phyloP scores from a whole-genome alignment of 2,113 vertebrate species.

The Prunella himalayana region DNA sequence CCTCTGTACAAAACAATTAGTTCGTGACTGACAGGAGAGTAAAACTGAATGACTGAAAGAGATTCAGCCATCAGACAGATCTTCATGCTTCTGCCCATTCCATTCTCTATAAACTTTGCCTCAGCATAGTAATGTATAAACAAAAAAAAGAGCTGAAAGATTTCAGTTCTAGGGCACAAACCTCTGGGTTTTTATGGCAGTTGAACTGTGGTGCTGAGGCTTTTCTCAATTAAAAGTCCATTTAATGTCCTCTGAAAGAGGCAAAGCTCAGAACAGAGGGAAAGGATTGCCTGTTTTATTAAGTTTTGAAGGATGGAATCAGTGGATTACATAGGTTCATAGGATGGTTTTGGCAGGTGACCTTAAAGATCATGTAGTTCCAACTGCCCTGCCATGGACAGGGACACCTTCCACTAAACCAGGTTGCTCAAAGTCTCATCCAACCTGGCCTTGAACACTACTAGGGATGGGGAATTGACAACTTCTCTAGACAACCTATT shows the following conservation, averaged over 20 bases:
- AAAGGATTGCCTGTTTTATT: neutral
- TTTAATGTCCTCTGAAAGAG: neutral
- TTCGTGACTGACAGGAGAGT: neutral
- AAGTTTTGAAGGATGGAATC: neutral
- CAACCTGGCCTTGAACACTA: neutral
- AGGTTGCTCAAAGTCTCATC: neutral
- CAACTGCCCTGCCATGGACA: neutral
- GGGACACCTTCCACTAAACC: neutral
- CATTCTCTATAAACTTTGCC: neutral
- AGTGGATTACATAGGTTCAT: neutral
- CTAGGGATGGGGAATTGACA: neutral
- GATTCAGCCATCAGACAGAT: neutral
- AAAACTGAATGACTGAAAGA: neutral
- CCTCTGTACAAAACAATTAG: neutral
- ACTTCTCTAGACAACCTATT: neutral
- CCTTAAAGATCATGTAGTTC: neutral
- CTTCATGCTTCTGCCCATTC: rapidly evolving
- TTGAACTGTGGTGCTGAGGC: neutral
- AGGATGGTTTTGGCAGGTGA: neutral
- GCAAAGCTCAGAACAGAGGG: neutral
- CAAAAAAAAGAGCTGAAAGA: neutral
- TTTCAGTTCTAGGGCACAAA: neutral
- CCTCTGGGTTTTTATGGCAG: neutral
- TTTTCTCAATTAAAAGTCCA: neutral
- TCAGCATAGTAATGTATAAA: neutral